Conservation (phyloP, 2,888 invertebrate species). For the Pachycephus smyrnensis region DNA sequence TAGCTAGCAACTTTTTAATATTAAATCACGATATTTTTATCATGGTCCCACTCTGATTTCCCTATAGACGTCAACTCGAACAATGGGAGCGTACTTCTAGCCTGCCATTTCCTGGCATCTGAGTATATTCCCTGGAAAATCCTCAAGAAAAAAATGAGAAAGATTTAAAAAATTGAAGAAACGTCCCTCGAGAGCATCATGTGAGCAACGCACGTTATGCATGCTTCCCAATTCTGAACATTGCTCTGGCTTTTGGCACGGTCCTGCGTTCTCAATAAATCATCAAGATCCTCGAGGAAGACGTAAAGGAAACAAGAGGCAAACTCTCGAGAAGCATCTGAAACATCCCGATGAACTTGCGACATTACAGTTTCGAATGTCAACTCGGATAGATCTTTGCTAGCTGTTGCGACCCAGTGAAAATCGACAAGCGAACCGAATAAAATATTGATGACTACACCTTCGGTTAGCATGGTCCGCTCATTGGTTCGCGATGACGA, state of each 20-base stretch:
- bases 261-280: slow-evolving; percentile 7
- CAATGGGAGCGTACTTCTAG: neutral
- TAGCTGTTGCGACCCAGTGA: neutral
- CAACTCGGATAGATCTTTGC: no score
- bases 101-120: no score
- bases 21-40: slow-evolving; percentile 38
- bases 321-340: neutral
- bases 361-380: no score
- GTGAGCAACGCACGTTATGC: no score
- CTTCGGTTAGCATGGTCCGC: slow-evolving; percentile 21
- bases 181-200: no score
- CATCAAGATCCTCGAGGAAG: neutral
- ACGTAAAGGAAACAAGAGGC: neutral
- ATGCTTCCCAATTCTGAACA: no score
- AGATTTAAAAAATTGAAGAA: no score
- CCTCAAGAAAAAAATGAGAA: no score
- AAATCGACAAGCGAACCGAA: slow-evolving; percentile 19
- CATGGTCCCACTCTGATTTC: slow-evolving; percentile 30
- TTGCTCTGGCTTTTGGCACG: no score
- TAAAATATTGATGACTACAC: slow-evolving; percentile 42
- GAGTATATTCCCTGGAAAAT: no score
- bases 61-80: slow-evolving; percentile 29
- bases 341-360: neutral
- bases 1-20: slow-evolving; percentile 37
- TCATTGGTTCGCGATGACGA: slow-evolving; percentile 40